These are phyloP conservation scores for Poecilia gillii DNA, from an alignment of 2,797 vertebrate genomes.

Conservation along the genomic window DNA sequence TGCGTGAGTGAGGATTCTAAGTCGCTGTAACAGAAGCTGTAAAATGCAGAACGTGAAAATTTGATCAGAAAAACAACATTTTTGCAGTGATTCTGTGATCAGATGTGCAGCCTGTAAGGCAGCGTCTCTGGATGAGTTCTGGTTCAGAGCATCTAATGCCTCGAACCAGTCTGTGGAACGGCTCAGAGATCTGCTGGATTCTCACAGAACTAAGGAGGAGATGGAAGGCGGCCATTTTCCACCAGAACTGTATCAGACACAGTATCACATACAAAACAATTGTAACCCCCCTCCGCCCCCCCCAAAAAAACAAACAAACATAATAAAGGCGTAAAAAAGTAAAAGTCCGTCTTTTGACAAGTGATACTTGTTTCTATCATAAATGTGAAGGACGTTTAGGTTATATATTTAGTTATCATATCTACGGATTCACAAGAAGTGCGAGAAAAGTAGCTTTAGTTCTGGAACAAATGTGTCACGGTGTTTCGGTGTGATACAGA, in stretches of 20 bases:
- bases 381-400: not conserved
- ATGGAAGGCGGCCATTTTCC: not conserved
- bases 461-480: too few species aligned
- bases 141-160: constrained; percentile 2
- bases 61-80: not conserved
- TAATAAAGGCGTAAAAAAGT: not conserved
- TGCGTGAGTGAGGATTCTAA: not conserved
- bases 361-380: not conserved
- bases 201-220: not conserved
- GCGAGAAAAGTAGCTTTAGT: not conserved
- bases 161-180: not conserved
- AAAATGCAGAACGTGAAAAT: not conserved
- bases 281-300: not conserved
- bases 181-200: not conserved
- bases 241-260: not conserved
- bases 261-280: not conserved
- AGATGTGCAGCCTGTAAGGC: not conserved
- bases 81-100: not conserved
- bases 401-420: not conserved
- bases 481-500: not conserved
- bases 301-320: not conserved
- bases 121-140: not conserved
- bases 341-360: not conserved
- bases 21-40: not conserved
- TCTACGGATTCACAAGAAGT: not conserved